Percentiles rank a stretch among this genome's conserved stretches.
These are phyloP conservation scores for Cyclopterus lumpus DNA, from an alignment of 2,797 vertebrate species.

Conservation along the genomic window DNA sequence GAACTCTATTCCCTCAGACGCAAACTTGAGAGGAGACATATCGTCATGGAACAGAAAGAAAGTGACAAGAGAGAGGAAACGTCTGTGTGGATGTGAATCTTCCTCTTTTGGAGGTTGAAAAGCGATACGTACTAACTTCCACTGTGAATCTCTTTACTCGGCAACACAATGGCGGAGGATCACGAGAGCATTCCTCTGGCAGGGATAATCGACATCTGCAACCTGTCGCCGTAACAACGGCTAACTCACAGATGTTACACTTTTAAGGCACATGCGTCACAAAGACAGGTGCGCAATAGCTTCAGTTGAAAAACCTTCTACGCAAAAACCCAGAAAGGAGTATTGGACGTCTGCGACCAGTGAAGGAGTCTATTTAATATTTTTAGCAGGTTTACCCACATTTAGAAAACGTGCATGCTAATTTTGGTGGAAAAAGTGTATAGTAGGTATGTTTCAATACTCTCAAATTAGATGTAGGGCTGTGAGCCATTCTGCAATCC, in stretches of 20 bases:
- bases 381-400: background rate
- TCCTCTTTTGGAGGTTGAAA: background rate
- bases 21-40: slow-evolving; percentile 53
- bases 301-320: background rate
- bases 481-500: background rate
- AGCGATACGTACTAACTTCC: background rate
- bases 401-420: too few relatives aligned
- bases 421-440: too few relatives aligned
- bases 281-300: background rate
- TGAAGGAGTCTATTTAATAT: background rate
- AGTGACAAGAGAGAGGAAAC: background rate
- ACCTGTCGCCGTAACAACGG: slow-evolving; percentile 11
- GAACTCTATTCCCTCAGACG: slow-evolving; percentile 39
- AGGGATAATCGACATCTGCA: slow-evolving; percentile 19
- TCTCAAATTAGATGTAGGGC: background rate
- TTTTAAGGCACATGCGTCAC: background rate
- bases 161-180: background rate
- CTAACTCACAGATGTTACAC: slow-evolving; percentile 49
- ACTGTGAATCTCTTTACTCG: slow-evolving; percentile 13
- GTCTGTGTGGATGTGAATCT: slow-evolving; percentile 11
- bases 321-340: background rate
- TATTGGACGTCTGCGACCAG: too few relatives aligned
- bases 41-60: background rate
- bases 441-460: too few relatives aligned
- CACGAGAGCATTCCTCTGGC: slow-evolving; percentile 4